A percentile compares a stretch with the other conserved stretches of the same genome.
These are phyloP conservation scores for Sipha flava DNA, from an alignment of 1,140 invertebrate species.

Conservation along the genomic window DNA sequence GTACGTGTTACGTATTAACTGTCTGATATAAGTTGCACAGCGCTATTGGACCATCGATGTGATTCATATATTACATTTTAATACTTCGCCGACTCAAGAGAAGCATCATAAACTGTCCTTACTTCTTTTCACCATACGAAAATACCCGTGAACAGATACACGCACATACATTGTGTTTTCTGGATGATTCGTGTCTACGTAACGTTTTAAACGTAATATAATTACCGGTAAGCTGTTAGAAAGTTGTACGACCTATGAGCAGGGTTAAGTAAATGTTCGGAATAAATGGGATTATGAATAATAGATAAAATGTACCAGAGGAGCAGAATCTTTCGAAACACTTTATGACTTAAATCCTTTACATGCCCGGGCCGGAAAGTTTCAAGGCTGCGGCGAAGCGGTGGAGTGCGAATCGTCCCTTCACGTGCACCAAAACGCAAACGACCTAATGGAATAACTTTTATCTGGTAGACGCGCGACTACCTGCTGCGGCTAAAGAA, in stretches of 20 bases:
- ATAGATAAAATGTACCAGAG: slow-evolving; percentile 4
- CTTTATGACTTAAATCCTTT: not conserved
- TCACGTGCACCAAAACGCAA: not conserved
- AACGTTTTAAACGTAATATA: slow-evolving; percentile 1
- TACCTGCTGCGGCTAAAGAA: too few relatives aligned
- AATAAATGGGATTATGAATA: slow-evolving; percentile 15
- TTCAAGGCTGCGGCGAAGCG: not conserved
- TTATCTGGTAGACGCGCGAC: too few relatives aligned
- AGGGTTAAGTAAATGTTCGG: slow-evolving; percentile 16
- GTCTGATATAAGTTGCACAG: too few relatives aligned
- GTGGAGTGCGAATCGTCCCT: not conserved
- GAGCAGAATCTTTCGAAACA: not conserved
- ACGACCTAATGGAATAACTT: too few relatives aligned
- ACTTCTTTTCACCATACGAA: not conserved
- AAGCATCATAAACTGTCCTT: not conserved
- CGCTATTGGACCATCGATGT: too few relatives aligned
- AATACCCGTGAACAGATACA: not conserved
- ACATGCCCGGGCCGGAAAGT: not conserved
- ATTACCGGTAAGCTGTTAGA: not conserved
- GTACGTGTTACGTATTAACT: too few relatives aligned
- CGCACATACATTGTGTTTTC: not conserved
- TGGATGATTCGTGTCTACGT: not conserved
- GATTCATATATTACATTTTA: too few relatives aligned
- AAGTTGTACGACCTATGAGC: not conserved
- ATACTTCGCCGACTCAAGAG: too few relatives aligned